Evolutionary conservation across 2,113 vertebrate genomes (phyloP).

Genomic region (Sakesphorus luctuosus): DNA sequence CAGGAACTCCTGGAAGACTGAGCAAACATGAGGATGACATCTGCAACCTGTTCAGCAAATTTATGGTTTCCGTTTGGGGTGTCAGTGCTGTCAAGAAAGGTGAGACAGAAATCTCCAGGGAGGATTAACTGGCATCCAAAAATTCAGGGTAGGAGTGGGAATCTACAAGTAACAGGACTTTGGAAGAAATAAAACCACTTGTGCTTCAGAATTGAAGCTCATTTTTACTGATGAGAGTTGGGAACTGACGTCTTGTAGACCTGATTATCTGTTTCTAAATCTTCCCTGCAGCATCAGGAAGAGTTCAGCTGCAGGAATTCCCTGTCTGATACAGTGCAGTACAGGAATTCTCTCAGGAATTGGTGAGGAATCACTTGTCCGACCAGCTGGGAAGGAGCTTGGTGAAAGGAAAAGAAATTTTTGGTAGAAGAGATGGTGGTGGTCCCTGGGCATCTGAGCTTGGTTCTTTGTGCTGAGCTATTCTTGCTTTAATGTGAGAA

Average conservation of each 20-base stretch:
- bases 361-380: background rate
- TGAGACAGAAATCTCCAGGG: background rate
- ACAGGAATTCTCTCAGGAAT: background rate
- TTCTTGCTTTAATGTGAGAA: background rate
- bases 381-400: background rate
- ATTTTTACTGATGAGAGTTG: background rate
- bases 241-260: background rate
- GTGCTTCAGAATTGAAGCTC: background rate
- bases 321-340: background rate
- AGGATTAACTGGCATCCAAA: background rate
- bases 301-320: background rate
- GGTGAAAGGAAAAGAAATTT: background rate
- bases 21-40: background rate
- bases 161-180: background rate
- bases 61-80: background rate
- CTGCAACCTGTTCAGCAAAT: background rate
- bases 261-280: background rate
- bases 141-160: background rate
- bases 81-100: background rate
- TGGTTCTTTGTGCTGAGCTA: background rate
- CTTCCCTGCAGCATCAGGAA: background rate
- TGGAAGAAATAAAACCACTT: background rate
- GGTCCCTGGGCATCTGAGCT: background rate
- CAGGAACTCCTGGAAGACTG: background rate
- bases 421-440: background rate